Percentiles rank a stretch among this genome's conserved stretches.
These are phyloP conservation scores for Borostomias antarcticus DNA, from an alignment of 2,797 vertebrate species.

Conservation along the genomic window DNA sequence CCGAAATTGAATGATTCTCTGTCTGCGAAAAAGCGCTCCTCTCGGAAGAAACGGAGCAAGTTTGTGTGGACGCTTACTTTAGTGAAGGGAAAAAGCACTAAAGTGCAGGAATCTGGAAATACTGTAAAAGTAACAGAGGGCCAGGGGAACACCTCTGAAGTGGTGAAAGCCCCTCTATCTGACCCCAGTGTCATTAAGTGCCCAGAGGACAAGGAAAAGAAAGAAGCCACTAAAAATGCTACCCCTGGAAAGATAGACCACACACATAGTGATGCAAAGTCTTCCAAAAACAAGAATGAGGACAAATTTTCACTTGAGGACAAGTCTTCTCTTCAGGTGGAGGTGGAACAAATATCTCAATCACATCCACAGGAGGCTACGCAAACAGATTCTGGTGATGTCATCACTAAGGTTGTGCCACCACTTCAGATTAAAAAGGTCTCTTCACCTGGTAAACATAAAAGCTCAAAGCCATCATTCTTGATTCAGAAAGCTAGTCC, in stretches of 20 bases:
- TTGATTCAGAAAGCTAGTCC: conserved; percentile 73
- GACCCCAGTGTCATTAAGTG: conserved; percentile 43
- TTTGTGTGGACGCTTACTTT: conserved; percentile 78
- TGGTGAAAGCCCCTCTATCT: conserved; percentile 32
- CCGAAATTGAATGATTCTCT: conserved; percentile 69
- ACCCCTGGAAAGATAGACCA: conserved; percentile 35
- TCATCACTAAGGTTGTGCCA: conserved; percentile 63
- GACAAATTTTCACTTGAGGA: conserved; percentile 30
- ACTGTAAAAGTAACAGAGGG: conserved; percentile 44
- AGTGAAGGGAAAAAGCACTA: conserved; percentile 65
- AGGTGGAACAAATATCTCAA: conserved; percentile 58
- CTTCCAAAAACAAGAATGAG: conserved; percentile 35
- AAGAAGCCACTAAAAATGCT: conserved; percentile 36
- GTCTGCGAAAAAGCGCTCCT: conserved; percentile 50
- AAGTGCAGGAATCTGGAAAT: conserved; percentile 42
- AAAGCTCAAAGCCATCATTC: conserved; percentile 77
- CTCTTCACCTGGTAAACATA: conserved; percentile 76
- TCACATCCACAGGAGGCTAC: conserved; percentile 48
- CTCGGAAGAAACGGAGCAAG: conserved; percentile 74
- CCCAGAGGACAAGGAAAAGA: conserved; percentile 44
- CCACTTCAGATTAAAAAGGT: conserved; percentile 82
- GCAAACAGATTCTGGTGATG: conserved; percentile 50
- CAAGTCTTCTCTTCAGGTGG: conserved; percentile 47
- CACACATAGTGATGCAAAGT: conserved; percentile 37
- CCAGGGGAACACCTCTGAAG: conserved; percentile 39